phyloP scores from a whole-genome alignment of 2,888 invertebrate species.

The Drosophila ustulata region DNA sequence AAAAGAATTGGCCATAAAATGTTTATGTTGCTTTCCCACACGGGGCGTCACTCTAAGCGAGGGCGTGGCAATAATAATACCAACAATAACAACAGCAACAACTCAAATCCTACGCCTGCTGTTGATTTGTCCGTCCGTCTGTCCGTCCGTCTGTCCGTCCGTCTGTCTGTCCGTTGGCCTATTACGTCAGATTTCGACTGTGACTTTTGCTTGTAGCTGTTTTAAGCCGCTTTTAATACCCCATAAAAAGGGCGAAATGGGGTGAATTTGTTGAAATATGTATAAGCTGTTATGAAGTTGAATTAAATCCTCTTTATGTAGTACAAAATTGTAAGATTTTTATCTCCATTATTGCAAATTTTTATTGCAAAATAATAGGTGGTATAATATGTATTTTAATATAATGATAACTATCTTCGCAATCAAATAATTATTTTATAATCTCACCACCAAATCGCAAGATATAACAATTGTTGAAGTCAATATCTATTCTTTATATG shows the following conservation, averaged over 20 bases:
- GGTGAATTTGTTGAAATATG: background rate
- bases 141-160: constrained; percentile 9
- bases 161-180: constrained; percentile 24
- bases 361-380: too few relatives aligned
- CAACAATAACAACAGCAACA: constrained; percentile 17
- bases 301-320: background rate
- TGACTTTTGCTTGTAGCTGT: constrained; percentile 36
- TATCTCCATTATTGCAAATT: background rate
- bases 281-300: background rate
- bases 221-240: constrained; percentile 45
- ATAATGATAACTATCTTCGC: too few relatives aligned
- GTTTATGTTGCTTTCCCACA: constrained; percentile 67
- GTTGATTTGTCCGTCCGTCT: constrained; percentile 12
- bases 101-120: constrained; percentile 68
- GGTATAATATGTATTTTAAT: too few relatives aligned
- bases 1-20: constrained; percentile 74
- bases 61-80: constrained; percentile 57
- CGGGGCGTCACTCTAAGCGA: constrained; percentile 45
- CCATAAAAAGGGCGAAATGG: background rate
- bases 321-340: background rate
- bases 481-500: too few relatives aligned
- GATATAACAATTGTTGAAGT: too few relatives aligned
- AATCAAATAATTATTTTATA: too few relatives aligned
- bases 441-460: too few relatives aligned
- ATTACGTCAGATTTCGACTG: constrained; percentile 63